Evolutionary conservation across 2,888 invertebrate species (phyloP).

Genomic region (Serrognathus titanus): DNA sequence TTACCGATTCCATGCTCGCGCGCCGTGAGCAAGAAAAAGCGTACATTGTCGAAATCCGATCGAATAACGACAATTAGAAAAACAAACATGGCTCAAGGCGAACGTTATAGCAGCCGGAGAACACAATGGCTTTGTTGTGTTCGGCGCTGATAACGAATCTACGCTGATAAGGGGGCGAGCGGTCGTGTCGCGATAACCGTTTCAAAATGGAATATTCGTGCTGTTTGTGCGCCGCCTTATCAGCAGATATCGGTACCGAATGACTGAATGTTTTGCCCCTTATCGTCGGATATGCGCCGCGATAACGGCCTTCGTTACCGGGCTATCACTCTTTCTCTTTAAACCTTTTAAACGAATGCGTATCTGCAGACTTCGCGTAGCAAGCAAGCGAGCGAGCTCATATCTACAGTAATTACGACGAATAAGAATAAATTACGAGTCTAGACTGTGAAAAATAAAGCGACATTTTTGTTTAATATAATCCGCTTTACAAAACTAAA

Average conservation of each 20-base stretch:
- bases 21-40: too few species aligned
- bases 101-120: slow-evolving; percentile 1
- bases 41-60: not conserved
- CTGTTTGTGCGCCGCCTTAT: slow-evolving; percentile 45
- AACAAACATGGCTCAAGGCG: slow-evolving; percentile 4
- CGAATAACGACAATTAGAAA: slow-evolving; percentile 1
- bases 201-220: slow-evolving; percentile 52
- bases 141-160: slow-evolving; percentile 42
- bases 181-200: slow-evolving; percentile 46
- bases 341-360: not conserved
- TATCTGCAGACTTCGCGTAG: not conserved
- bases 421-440: too few species aligned
- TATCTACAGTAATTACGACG: too few species aligned
- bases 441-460: too few species aligned
- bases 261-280: slow-evolving; percentile 34
- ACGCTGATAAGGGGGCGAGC: slow-evolving; percentile 41
- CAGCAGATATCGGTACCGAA: slow-evolving; percentile 42
- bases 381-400: not conserved
- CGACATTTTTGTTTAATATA: too few species aligned
- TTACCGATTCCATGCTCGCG: too few species aligned
- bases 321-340: not conserved
- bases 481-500: too few species aligned
- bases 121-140: slow-evolving; percentile 45
- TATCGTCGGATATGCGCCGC: slow-evolving; percentile 20
- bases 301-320: slow-evolving; percentile 17